Percentiles rank a stretch among this genome's conserved stretches.
phyloP scores from a whole-genome alignment of 2,797 vertebrate genomes.

The Notoglanidium macrostoma region DNA sequence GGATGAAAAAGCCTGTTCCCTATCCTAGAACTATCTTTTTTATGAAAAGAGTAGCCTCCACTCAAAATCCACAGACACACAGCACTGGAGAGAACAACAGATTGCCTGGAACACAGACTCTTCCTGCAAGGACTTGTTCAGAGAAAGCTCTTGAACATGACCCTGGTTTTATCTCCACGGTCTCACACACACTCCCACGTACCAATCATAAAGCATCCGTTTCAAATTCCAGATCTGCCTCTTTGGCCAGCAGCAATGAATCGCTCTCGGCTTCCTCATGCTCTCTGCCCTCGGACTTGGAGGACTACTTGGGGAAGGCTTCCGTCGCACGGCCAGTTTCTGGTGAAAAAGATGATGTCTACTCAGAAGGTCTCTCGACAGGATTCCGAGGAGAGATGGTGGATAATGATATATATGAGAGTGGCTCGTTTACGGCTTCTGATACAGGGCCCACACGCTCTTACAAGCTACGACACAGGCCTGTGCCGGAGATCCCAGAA shows the following conservation, averaged over 20 bases:
- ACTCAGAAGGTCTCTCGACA: conserved; percentile 35
- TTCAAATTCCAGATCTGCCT: conserved; percentile 35
- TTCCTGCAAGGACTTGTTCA: conserved; percentile 60
- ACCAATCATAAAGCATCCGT: conserved; percentile 4
- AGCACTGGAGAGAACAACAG: not conserved
- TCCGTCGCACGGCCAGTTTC: conserved; percentile 48
- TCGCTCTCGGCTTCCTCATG: conserved; percentile 58
- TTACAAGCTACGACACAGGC: conserved; percentile 86
- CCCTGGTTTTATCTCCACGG: conserved; percentile 22
- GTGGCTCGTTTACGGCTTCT: conserved; percentile 27
- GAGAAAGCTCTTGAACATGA: not conserved
- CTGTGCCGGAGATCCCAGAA: conserved; percentile 86
- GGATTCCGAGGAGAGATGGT: conserved; percentile 84
- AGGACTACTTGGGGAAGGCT: conserved; percentile 57
- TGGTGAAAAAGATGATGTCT: conserved; percentile 21
- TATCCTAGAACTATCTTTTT: conserved; percentile 66
- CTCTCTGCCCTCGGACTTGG: conserved; percentile 64
- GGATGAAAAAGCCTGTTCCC: conserved; percentile 45
- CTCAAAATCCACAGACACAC: conserved; percentile 38
- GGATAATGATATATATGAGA: conserved; percentile 85
- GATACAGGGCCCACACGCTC: conserved; percentile 72
- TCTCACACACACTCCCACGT: conserved; percentile 49
- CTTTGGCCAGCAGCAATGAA: conserved; percentile 60
- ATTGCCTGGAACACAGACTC: conserved; percentile 53
- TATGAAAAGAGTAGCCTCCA: conserved; percentile 52